Conservation (phyloP, 2,113 vertebrate genomes). For the Vicugna pacos region DNA sequence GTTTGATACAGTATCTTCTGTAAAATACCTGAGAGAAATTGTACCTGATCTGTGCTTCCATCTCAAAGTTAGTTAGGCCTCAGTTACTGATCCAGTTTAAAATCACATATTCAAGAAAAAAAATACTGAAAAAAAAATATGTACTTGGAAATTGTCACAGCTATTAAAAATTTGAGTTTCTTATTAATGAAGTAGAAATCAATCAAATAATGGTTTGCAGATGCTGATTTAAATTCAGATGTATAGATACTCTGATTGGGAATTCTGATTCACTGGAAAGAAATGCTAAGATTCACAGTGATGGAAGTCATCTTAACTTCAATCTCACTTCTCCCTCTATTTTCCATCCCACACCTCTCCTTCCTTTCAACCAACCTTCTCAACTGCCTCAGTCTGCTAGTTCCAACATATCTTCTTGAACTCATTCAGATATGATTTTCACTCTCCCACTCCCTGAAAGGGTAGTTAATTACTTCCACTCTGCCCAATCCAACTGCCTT, state of each 20-base stretch:
- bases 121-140: neutral
- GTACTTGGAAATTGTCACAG: neutral
- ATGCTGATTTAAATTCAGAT: neutral
- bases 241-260: neutral
- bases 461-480: neutral
- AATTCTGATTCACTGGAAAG: neutral
- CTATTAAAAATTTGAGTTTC: neutral
- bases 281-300: neutral
- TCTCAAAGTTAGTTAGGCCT: neutral
- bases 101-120: neutral
- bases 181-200: neutral
- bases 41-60: neutral
- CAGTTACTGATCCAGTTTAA: neutral
- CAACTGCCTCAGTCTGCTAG: neutral
- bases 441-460: neutral
- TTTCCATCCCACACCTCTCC: neutral
- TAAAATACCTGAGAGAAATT: neutral
- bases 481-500: neutral
- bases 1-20: neutral
- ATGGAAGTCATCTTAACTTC: neutral
- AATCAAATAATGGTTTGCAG: neutral
- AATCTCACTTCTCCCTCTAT: neutral
- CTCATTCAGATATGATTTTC: neutral
- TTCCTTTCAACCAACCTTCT: neutral
- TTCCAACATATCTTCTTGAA: neutral